Percentiles rank a stretch among this genome's conserved stretches.
These are phyloP conservation scores for Plecotus auritus DNA, from an alignment of 2,113 vertebrate species.

Conservation along the genomic window DNA sequence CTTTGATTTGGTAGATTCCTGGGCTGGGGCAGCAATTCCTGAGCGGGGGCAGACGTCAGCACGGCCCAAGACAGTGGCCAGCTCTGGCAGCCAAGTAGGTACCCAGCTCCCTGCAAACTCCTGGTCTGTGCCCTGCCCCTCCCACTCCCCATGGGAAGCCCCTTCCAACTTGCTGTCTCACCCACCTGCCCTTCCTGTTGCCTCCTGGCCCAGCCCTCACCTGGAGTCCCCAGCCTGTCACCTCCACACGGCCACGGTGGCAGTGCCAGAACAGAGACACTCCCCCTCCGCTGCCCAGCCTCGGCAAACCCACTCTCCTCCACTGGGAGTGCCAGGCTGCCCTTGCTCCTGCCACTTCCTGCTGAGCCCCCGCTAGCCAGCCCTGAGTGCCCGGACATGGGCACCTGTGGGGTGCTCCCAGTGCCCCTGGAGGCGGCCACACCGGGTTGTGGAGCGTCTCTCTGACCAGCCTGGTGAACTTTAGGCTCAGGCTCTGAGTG, in stretches of 20 bases:
- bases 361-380: neutral
- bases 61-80: neutral
- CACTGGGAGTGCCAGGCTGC: neutral
- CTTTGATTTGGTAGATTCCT: neutral
- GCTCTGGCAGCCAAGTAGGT: neutral
- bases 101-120: neutral
- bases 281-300: neutral
- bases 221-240: neutral
- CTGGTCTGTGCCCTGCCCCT: neutral
- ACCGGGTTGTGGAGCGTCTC: accelerated
- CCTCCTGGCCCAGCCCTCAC: neutral
- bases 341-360: neutral
- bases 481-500: neutral
- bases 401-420: neutral
- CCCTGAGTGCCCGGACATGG: neutral
- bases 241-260: accelerated
- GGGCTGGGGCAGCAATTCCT: neutral
- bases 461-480: neutral
- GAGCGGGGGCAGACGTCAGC: neutral
- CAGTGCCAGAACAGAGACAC: neutral
- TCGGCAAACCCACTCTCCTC: accelerated
- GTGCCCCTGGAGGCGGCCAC: neutral
- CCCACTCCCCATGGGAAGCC: neutral
- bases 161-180: neutral
- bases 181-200: neutral